A percentile compares a stretch with the other conserved stretches of the same genome.
phyloP scores from a whole-genome alignment of 1,140 invertebrate genomes.

The Laupala kohalensis region DNA sequence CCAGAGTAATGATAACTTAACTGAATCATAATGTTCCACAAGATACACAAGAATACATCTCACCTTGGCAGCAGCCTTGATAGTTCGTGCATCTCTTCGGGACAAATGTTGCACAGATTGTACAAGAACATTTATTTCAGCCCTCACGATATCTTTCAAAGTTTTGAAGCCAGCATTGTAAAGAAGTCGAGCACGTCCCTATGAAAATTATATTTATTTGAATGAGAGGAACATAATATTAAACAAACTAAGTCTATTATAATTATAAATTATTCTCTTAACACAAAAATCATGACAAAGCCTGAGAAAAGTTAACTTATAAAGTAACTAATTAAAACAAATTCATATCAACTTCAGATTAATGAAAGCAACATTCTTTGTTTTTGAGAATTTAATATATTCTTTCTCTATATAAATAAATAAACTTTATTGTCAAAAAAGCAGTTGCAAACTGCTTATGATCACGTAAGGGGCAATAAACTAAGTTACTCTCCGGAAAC shows the following conservation, averaged over 20 bases:
- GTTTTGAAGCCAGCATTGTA: conserved; percentile 67
- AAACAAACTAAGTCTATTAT: no score
- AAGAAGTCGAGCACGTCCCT: conserved; percentile 71
- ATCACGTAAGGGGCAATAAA: no score
- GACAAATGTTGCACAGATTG: conserved; percentile 55
- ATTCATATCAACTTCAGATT: no score
- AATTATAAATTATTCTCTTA: not conserved
- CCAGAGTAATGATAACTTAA: not conserved
- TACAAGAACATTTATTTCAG: conserved; percentile 45
- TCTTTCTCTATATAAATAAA: no score
- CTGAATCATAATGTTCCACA: not conserved
- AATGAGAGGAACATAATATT: no score
- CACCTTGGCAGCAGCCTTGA: conserved; percentile 75
- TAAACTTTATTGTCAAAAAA: no score
- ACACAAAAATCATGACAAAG: not conserved
- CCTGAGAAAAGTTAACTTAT: not conserved
- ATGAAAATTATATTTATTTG: conserved; percentile 16
- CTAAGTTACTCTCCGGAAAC: no score
- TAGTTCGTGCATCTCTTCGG: conserved; percentile 51
- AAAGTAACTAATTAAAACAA: not conserved
- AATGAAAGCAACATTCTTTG: no score
- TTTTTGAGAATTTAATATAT: no score
- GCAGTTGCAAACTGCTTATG: no score
- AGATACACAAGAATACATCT: not conserved
- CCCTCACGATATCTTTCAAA: conserved; percentile 59